phyloP scores from a whole-genome alignment of 2,888 invertebrate genomes.

The Drosophila kuntzei region DNA sequence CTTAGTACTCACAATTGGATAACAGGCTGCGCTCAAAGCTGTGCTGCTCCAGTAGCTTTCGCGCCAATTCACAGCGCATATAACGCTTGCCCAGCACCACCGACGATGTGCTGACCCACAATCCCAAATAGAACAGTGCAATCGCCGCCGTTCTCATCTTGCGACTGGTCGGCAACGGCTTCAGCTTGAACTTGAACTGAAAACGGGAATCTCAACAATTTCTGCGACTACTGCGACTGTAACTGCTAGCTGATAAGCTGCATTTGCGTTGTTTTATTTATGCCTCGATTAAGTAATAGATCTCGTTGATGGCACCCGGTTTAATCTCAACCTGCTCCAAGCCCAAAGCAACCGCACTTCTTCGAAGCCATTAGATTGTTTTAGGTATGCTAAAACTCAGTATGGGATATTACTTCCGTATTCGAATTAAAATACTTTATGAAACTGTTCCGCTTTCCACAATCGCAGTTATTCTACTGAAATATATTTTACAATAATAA shows the following conservation, averaged over 20 bases:
- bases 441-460: neutral
- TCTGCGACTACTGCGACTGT: neutral
- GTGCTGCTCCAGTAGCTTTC: conserved; percentile 75
- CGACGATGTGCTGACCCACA: conserved; percentile 30
- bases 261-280: conserved; percentile 37
- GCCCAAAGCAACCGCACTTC: conserved; percentile 1
- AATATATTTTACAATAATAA: too few relatives aligned
- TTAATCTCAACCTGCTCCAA: neutral
- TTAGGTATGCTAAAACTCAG: neutral
- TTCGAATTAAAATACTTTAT: neutral
- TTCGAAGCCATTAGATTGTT: neutral
- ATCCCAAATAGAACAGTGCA: conserved; percentile 32
- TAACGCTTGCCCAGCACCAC: conserved; percentile 62
- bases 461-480: neutral
- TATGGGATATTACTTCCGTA: neutral
- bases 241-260: conserved; percentile 44
- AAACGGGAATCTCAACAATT: conserved; percentile 14
- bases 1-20: conserved; percentile 80
- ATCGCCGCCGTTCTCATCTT: conserved; percentile 57
- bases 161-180: conserved; percentile 44
- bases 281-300: conserved; percentile 5
- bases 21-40: conserved; percentile 79
- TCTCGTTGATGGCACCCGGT: conserved; percentile 10
- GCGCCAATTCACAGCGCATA: conserved; percentile 80
- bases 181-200: conserved; percentile 31